Percentiles rank a stretch among this genome's conserved stretches.
These are phyloP conservation scores for Thinocorus orbignyianus DNA, from an alignment of 2,113 vertebrate genomes.

Conservation along the genomic window DNA sequence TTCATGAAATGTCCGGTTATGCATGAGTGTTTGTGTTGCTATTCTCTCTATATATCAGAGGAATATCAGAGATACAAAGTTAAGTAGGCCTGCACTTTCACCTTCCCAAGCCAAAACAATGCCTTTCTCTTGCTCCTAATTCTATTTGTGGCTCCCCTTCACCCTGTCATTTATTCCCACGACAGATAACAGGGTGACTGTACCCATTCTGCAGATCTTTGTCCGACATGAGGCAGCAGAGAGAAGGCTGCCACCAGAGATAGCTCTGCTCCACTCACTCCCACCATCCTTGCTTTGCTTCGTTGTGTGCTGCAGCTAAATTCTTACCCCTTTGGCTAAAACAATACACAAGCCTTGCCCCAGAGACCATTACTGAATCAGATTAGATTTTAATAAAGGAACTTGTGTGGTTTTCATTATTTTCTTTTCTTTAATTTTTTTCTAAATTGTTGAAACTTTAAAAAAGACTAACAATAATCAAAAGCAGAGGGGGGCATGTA, in stretches of 20 bases:
- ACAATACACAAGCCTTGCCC: background rate
- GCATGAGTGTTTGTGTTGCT: background rate
- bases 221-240: accelerated
- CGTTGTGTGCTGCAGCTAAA: background rate
- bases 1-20: background rate
- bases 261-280: background rate
- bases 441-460: background rate
- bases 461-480: background rate
- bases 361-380: background rate
- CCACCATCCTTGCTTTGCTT: background rate
- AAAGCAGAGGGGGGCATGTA: background rate
- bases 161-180: background rate
- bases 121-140: background rate
- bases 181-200: background rate
- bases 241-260: background rate
- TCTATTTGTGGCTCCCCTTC: background rate
- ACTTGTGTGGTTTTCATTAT: background rate
- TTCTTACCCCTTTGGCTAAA: background rate
- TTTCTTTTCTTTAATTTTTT: background rate
- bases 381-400: background rate
- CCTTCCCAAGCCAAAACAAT: background rate
- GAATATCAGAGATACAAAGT: background rate
- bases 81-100: background rate
- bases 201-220: background rate
- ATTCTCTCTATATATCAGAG: background rate